Evolutionary conservation across 2,888 invertebrate genomes (phyloP), one percentile per base, ranked within the genome.

Genomic region (Plagodis pulveraria): DNA sequence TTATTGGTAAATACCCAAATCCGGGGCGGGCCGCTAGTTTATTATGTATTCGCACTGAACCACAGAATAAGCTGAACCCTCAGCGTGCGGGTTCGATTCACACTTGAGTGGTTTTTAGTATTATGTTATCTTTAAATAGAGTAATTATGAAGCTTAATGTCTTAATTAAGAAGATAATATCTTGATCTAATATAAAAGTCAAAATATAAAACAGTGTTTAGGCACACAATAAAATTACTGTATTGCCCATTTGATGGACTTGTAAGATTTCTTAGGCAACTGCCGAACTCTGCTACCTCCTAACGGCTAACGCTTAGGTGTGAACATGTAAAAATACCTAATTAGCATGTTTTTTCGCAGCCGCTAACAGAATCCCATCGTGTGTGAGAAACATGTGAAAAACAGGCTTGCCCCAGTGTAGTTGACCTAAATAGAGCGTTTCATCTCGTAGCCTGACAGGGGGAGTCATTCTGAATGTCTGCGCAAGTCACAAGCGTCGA

Each of bases 381-480:
- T 63, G 63, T 59, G 51, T 36, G 60, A 49, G 63, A 56, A 67
- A 67, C 64, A 71, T 70, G 72, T 67, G 66, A 71, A 70, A 74
- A 73, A 66, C 68, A 68, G 55, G 63, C 67, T 70, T 71, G 70
- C 65, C 69, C 71, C 63, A 66, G 74, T 45, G 50, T 74, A 77
- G 81, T 78, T 86, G 87, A 86, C 86, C 87, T 70, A 83, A 77
- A 86, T 85, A 80, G 60, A 70, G 65, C 62, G 70, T 74, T 80
- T 72, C 77, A 77, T 74, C 73, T 74, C 67, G 65, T 60, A 67
- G 70, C 65, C 72, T 67, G 68, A 64, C 70, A 66, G 64, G 69
- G 69, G 62, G 67, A 71, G 70, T 73, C 73, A 73, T 72, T 76
- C 67, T 58, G 60, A 61, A 63, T 56, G 47, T 50, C 62, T 56